Percentiles rank a stretch among this genome's conserved stretches.
Conservation (phyloP, 2,113 vertebrate genomes). For the Myotis brandtii region DNA sequence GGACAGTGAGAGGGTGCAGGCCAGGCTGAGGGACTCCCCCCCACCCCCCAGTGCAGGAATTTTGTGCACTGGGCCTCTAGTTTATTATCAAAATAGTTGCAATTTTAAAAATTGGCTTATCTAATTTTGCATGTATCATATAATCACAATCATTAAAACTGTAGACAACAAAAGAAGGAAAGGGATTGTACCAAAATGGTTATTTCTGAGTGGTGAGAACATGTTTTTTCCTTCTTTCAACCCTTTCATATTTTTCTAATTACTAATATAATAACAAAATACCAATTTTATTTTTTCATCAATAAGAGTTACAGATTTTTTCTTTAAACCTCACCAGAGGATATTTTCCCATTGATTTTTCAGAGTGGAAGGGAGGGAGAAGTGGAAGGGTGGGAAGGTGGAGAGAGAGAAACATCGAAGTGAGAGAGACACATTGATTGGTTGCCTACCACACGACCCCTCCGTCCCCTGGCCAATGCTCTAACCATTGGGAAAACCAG, state of each 20-base stretch:
- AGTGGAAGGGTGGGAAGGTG: too few relatives aligned
- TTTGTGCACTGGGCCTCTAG: too few relatives aligned
- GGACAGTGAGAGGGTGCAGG: too few relatives aligned
- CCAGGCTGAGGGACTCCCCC: too few relatives aligned
- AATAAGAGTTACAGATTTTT: conserved; percentile 33
- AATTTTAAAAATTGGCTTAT: conserved; percentile 56
- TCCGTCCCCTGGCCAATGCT: too few relatives aligned
- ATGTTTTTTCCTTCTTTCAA: conserved; percentile 21
- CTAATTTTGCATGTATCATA: conserved; percentile 33
- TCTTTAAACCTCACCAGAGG: conserved; percentile 26
- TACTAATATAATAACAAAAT: not conserved
- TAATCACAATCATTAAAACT: conserved; percentile 51
- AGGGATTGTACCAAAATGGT: not conserved
- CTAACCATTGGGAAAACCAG: too few relatives aligned
- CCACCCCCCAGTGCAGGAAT: too few relatives aligned
- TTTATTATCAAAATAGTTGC: conserved; percentile 60
- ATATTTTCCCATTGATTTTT: too few relatives aligned
- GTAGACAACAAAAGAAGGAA: conserved; percentile 56
- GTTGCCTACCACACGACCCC: too few relatives aligned
- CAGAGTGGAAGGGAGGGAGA: too few relatives aligned
- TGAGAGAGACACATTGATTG: too few relatives aligned
- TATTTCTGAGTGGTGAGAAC: not conserved
- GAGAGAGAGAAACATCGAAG: too few relatives aligned
- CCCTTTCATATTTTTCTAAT: conserved; percentile 46
- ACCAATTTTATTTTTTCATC: conserved; percentile 22